Evolutionary conservation across 2,113 vertebrate genomes (phyloP).

Genomic region (Dinomys branickii): DNA sequence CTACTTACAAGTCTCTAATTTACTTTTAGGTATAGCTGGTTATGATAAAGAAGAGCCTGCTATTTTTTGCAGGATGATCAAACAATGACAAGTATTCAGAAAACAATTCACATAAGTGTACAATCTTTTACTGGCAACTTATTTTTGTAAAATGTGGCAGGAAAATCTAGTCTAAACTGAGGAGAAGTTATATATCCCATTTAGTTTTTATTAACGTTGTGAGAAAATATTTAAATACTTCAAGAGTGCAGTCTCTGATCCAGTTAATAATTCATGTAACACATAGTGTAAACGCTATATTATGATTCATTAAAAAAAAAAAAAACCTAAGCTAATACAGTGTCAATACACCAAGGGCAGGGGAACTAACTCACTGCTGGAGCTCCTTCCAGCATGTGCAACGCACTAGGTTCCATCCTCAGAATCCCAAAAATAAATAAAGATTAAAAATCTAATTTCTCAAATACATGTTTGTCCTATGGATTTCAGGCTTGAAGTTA

Average conservation of each 20-base stretch:
- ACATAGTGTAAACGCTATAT: neutral
- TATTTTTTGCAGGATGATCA: neutral
- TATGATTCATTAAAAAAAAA: neutral
- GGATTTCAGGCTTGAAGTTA: neutral
- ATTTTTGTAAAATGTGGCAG: neutral
- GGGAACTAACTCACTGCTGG: neutral
- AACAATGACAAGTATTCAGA: neutral
- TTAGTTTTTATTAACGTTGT: neutral
- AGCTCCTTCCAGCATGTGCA: neutral
- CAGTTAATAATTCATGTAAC: neutral
- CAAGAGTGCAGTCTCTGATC: neutral
- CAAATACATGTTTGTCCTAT: neutral
- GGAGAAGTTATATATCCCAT: neutral
- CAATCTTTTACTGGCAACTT: neutral
- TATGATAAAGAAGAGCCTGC: neutral
- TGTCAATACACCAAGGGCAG: neutral
- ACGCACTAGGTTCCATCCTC: neutral
- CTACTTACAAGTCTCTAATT: neutral
- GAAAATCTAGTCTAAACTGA: neutral
- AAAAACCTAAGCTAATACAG: neutral
- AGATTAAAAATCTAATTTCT: neutral
- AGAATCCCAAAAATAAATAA: neutral
- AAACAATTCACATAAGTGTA: neutral
- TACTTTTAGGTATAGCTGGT: neutral
- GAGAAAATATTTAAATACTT: conserved; percentile 33